Evolutionary conservation across 2,797 vertebrate genomes (phyloP).

Genomic region (Sylvilagus floridanus): DNA sequence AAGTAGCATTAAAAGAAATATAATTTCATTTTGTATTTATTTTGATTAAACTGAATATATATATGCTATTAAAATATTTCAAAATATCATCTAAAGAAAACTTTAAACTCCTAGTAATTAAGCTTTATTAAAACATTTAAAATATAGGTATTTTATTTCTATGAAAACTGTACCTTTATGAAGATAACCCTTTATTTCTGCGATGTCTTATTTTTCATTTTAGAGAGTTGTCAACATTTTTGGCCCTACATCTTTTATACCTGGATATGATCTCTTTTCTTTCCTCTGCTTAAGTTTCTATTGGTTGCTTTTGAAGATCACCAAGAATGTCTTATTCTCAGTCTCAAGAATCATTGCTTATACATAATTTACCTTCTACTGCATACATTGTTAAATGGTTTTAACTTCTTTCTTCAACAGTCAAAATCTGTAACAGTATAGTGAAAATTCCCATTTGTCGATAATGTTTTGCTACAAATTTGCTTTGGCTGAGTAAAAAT

Average conservation of each 20-base stretch:
- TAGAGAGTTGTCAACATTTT: background rate
- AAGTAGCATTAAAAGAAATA: background rate
- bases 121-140: background rate
- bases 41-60: background rate
- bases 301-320: background rate
- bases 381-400: background rate
- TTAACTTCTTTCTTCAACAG: background rate
- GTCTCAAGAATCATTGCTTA: background rate
- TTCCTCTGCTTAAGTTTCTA: background rate
- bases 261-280: background rate
- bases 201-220: background rate
- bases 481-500: background rate
- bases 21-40: conserved; percentile 30
- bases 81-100: conserved; percentile 25
- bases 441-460: background rate
- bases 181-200: background rate
- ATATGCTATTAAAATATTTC: conserved; percentile 11
- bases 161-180: background rate
- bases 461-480: background rate
- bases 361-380: background rate
- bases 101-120: background rate
- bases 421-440: background rate
- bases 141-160: background rate
- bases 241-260: background rate
- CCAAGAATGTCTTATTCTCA: background rate